Base-by-base conservation (phyloP, 1,140 invertebrate species). In the Heliconius melpomene region DNA sequence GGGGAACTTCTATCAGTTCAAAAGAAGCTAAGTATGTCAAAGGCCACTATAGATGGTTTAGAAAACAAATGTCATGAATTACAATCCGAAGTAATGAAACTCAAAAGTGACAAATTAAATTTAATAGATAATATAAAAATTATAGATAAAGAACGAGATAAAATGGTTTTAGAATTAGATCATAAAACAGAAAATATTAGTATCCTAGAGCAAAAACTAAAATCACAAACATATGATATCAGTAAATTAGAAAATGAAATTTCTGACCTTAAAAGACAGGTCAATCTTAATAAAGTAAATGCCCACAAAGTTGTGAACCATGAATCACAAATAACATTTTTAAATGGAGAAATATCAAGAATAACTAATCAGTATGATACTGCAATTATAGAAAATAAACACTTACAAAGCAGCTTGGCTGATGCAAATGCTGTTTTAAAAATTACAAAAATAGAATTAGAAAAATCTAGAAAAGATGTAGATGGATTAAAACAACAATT, bases 401-500 rank as follows among this genome's bases (percentile, higher is more conserved):
- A 96, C 72, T 86, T 97, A 13, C 96, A 97, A 89, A 96, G 96
- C 82, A 96, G 96, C 86, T 86, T 97, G 78, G 94, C 88, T 32
- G 92, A 94, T 90, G 87, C 87, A 57, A 94, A 93, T 89, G 91
- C 91, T 40, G 82, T 82, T 75, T 81, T 93, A 76, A 93, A 92
- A 84, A 72, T 94, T 50, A 91, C 82, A n/a, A 93, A 95, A 76
- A 95, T 95, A 76, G 96, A 97, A 85, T 92, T 96, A 76, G 96
- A 97, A 70, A 92, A 95, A 57, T 95, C 95, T 7, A 94, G 94
- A 57, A 95, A 95, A 85, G 96, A 97, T 93, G 96, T 96, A 1
- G 96, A 96, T 72, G 95, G 96, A 84, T 88, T 97, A 38, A 97
- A 96, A 88, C 95, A 95, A 81, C 96, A 97, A 85, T 88, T 97